A percentile compares a stretch with the other conserved stretches of the same genome.
phyloP scores from a whole-genome alignment of 2,797 vertebrate species.

The Nyctalus aviator region DNA sequence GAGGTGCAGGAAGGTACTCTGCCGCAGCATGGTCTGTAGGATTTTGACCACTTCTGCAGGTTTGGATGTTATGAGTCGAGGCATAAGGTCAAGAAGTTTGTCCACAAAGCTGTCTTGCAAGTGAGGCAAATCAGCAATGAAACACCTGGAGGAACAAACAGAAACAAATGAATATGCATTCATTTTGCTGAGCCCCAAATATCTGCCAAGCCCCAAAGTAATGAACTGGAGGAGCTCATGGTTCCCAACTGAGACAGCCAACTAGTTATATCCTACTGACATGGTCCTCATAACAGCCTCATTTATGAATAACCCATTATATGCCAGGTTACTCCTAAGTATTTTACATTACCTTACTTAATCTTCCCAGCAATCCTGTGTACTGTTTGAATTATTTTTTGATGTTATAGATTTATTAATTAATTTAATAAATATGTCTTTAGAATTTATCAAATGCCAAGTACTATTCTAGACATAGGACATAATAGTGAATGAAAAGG shows the following conservation, averaged over 20 bases:
- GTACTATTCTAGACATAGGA: background rate
- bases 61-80: conserved; percentile 94
- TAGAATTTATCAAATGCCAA: background rate
- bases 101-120: conserved; percentile 97
- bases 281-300: background rate
- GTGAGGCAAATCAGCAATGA: conserved; percentile 94
- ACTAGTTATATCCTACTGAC: background rate
- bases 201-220: background rate
- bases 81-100: conserved; percentile 95
- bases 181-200: background rate
- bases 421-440: conserved; percentile 22
- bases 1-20: conserved; percentile 94
- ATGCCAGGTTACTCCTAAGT: background rate
- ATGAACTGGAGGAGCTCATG: background rate
- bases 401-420: background rate
- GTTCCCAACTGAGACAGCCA: background rate
- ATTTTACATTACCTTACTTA: background rate
- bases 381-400: background rate
- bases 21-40: conserved; percentile 94
- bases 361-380: background rate
- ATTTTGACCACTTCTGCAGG: conserved; percentile 96
- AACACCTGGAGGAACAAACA: conserved; percentile 88
- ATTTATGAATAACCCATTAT: conserved; percentile 38
- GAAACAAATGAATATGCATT: background rate
- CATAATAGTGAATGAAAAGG: background rate